Conservation (phyloP, 1,140 invertebrate genomes). For the Drosophila sechellia region DNA sequence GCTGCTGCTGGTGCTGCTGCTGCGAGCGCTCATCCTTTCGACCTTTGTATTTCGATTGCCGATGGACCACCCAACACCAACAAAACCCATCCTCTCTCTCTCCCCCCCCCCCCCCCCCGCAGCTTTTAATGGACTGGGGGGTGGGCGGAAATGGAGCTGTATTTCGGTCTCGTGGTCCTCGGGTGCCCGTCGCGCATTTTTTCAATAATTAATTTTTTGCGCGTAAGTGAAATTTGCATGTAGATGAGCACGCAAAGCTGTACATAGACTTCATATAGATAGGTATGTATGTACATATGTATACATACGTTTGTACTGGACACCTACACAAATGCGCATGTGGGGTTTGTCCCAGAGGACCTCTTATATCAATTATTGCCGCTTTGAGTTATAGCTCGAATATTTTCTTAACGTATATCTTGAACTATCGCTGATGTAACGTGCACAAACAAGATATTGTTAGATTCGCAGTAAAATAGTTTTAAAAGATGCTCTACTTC, state of each 20-base stretch:
- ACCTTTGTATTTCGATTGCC: conserved; percentile 69
- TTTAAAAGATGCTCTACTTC: no score
- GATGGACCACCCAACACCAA: conserved; percentile 37
- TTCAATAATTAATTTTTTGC: conserved; percentile 83
- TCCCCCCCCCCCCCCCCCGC: neutral
- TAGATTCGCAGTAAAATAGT: no score
- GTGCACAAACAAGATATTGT: no score
- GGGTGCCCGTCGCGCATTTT: conserved; percentile 63
- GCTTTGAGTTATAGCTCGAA: no score
- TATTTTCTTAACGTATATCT: no score
- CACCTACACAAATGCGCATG: conserved; percentile 1
- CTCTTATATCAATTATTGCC: conserved; percentile 10
- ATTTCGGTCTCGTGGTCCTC: conserved; percentile 25
- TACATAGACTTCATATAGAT: conserved; percentile 1
- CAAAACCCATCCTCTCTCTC: no score
- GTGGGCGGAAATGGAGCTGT: conserved; percentile 4
- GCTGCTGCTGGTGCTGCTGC: conserved; percentile 7
- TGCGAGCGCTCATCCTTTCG: conserved; percentile 59
- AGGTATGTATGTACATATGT: neutral
- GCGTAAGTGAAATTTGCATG: conserved; percentile 81
- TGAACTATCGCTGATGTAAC: no score
- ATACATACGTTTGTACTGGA: conserved; percentile 4
- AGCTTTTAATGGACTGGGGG: conserved; percentile 15
- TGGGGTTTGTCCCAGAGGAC: conserved; percentile 4
- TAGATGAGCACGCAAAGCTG: conserved; percentile 47